Percentiles rank a stretch among this genome's conserved stretches.
Evolutionary conservation across 2,797 vertebrate species (phyloP).

Genomic region (Eutrigla gurnardus): DNA sequence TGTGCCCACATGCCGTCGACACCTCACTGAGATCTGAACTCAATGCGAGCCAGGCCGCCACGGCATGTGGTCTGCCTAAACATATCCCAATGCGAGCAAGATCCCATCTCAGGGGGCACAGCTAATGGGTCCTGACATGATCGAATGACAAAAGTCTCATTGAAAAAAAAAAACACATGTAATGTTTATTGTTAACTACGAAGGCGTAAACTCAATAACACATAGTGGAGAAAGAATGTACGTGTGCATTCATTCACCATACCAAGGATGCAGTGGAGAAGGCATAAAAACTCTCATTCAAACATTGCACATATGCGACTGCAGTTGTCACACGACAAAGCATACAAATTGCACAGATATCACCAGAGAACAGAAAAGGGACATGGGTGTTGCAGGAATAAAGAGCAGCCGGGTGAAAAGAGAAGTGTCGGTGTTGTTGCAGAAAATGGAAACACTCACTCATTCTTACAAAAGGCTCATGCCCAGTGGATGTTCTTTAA

Average conservation of each 20-base stretch:
- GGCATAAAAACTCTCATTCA: background rate
- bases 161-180: background rate
- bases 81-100: too few relatives aligned
- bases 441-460: slow-evolving; percentile 14
- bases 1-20: too few relatives aligned
- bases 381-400: background rate
- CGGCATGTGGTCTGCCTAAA: too few relatives aligned
- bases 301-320: background rate
- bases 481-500: slow-evolving; percentile 1
- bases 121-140: too few relatives aligned
- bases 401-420: slow-evolving; percentile 18
- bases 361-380: background rate
- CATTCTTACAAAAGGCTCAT: background rate
- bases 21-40: too few relatives aligned
- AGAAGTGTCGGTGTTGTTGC: background rate
- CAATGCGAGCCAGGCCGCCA: too few relatives aligned
- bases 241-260: background rate
- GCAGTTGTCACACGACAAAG: slow-evolving; percentile 8
- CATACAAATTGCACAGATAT: background rate
- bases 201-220: background rate
- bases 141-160: too few relatives aligned
- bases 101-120: too few relatives aligned
- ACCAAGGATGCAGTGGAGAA: slow-evolving; percentile 37
- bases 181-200: background rate
- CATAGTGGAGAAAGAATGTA: background rate